Base-by-base conservation (phyloP, 1,140 invertebrate species). In the Muscidifurax raptorellus region DNA sequence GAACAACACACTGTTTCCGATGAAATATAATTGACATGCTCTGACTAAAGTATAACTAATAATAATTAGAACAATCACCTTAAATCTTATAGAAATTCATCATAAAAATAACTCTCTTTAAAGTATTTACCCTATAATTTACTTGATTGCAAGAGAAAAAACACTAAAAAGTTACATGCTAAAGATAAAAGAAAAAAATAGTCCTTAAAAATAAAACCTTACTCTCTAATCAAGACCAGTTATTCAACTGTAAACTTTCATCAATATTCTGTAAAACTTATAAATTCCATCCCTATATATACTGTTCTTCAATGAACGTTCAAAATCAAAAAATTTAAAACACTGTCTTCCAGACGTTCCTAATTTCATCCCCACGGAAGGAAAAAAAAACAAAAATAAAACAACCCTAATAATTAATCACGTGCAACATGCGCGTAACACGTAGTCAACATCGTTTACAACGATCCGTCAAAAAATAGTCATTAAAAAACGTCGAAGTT, bases 161-260 rank as follows among this genome's bases (percentile, higher is more conserved):
- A 59, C 52, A 64, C 25, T 13, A 22, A 80, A 80, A 67, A 84
- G 22, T 25, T 80, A 80, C 32, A 44, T 30, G 32, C 69, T 80
- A 80, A 15, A 47, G 40, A 47, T 22, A 59, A 27, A 84, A 66
- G 7, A 80, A 83, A 80, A 40, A 7, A 13, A 66, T 66, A 72
- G 32, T 30, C 0, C 47, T 30, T 85, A 80, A 80, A 76, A 81
- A 75, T 47, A 67, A 84, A 84, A 84, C 59, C 69, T 75, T 84
- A 80, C n/a, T 22, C 32, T 67, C 30, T 47, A 80, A 59, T 67
- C 1, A 27, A 28, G 25, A 12, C 36, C 44, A 78, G 36, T 52
- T 77, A 13, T n/a, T 22, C 22, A 82, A 82, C 32, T 76, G 52
- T 15, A n/a, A n/a, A n/a, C 27, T 44, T 36, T 71, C 4, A 71